Base-by-base conservation (phyloP, 2,888 invertebrate genomes). In the Oxystoma pomonae region DNA sequence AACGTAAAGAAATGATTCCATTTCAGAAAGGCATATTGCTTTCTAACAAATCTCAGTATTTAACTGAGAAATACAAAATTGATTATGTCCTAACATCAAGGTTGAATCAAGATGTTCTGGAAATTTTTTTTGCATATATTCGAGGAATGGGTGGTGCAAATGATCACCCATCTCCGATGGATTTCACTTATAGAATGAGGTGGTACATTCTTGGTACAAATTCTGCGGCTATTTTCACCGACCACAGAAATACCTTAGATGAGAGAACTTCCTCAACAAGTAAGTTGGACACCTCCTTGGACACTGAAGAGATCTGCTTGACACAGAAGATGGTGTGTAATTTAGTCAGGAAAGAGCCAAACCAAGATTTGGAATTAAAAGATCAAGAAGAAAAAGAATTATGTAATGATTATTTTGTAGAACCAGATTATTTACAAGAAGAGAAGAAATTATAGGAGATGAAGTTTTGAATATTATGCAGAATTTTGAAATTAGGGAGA, bases 71-170 rank as follows among this genome's bases (percentile, higher is more conserved):
- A 22, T 71, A 60, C 61, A 22, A 62, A 18, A 61, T 62, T 18
- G 63, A 67, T 63, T 70, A 70, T 55, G 35, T 72, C 7, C 62
- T 71, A 49, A 70, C 69, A 12, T 68, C 69, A 49, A 60, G 68
- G 17, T 59, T 73, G n/a, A 73, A 73, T 55, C 69, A 70, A 51
- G 72, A 71, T 62, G 68, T 71, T 16, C 50, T 70, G 18, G 69
- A 71, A 62, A 68, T 66, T 51, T 68, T 71, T 60, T 72, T 71
- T 62, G 65, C 66, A 7, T 64, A 59, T 2, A 61, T 72, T 16
- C 53, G 70, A 58, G 50, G 60, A 7, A 65, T 61, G 62, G 68
- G 66, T 20, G 67, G 68, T 1, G 58, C 69, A 18, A 65, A 72
- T 52, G 71, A 72, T 56, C 69, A 70, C 61, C 70, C 72, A 35